Conservation (phyloP, 1,140 invertebrate species). For the Drosophila insularis region DNA sequence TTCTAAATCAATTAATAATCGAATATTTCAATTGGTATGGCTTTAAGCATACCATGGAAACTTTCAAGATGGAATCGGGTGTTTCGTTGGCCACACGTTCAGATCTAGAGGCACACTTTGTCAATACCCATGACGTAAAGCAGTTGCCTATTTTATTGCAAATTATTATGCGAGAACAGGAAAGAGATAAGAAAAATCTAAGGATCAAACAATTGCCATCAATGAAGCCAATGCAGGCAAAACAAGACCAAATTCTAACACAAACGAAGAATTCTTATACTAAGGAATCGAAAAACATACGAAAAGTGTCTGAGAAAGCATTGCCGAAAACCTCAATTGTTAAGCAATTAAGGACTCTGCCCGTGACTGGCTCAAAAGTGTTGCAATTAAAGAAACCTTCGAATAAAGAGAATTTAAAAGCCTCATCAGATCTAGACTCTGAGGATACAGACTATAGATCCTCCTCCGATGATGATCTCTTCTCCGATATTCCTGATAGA, state of each 20-base stretch:
- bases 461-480: conserved; percentile 40
- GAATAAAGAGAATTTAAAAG: neutral
- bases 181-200: neutral
- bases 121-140: neutral
- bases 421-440: conserved; percentile 23
- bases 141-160: conserved; percentile 60
- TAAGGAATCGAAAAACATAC: neutral
- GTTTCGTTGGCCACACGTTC: conserved; percentile 21
- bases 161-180: conserved; percentile 30
- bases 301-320: neutral
- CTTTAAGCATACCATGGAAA: conserved; percentile 63
- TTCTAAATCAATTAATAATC: conserved; percentile 61
- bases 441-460: conserved; percentile 12
- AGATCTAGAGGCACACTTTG: conserved; percentile 22
- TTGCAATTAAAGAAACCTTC: neutral
- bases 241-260: neutral
- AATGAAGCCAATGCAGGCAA: neutral
- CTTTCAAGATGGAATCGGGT: conserved; percentile 58
- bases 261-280: conserved; percentile 21
- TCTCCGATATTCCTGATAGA: conserved; percentile 58
- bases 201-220: neutral
- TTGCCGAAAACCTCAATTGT: neutral
- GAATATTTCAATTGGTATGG: conserved; percentile 68
- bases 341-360: neutral
- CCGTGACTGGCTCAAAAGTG: neutral